Evolutionary conservation across 2,888 invertebrate species (phyloP).

Genomic region (Ochropacha duplaris): DNA sequence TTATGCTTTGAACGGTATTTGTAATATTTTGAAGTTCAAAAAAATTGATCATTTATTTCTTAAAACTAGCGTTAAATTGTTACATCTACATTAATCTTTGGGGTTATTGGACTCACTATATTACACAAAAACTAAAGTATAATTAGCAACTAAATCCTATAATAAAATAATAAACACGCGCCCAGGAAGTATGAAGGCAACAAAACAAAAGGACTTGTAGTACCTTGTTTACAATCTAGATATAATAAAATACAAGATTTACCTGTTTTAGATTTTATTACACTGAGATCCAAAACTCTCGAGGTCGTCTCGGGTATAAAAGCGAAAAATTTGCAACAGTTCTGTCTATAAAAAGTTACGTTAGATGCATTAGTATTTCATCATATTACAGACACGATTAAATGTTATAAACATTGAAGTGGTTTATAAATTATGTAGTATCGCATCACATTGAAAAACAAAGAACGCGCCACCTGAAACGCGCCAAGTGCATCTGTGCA

Average conservation of each 20-base stretch:
- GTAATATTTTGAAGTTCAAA: too few relatives aligned
- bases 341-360: background rate
- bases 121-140: too few relatives aligned
- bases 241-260: constrained; percentile 1
- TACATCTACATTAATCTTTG: background rate
- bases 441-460: constrained; percentile 37
- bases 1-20: too few relatives aligned
- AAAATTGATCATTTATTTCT: too few relatives aligned
- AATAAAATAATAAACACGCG: background rate
- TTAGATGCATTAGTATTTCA: background rate
- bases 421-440: constrained; percentile 44
- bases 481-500: constrained; percentile 3
- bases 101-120: background rate
- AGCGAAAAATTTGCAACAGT: background rate
- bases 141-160: background rate
- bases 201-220: background rate
- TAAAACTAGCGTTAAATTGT: background rate
- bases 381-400: background rate
- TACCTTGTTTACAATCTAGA: constrained; percentile 2
- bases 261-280: constrained; percentile 1
- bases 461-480: constrained; percentile 30
- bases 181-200: background rate
- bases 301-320: constrained; percentile 8
- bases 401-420: constrained; percentile 42
- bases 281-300: background rate